These are phyloP conservation scores for Cacatua alba DNA, from an alignment of 2,113 vertebrate species.

Conservation along the genomic window DNA sequence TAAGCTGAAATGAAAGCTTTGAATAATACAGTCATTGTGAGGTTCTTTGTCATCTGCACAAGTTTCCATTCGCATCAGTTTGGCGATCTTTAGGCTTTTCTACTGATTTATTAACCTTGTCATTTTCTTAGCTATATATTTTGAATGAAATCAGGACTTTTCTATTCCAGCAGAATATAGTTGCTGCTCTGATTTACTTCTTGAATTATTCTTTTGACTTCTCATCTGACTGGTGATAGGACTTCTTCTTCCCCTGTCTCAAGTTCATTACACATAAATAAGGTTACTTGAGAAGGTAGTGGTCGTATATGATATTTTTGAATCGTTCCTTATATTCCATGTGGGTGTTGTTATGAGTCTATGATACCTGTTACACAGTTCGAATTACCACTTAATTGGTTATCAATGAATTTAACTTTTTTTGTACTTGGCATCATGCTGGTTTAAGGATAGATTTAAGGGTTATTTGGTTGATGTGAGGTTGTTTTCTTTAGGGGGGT, in stretches of 20 bases:
- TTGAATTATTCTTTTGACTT: background rate
- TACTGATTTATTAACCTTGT: background rate
- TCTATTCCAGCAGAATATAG: background rate
- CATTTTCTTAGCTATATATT: background rate
- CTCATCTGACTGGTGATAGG: background rate
- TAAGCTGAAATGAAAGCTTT: constrained; percentile 8
- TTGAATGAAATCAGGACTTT: background rate
- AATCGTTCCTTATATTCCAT: background rate
- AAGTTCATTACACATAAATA: background rate
- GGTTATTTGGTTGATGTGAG: background rate
- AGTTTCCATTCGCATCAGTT: constrained; percentile 2
- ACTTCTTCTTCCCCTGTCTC: background rate
- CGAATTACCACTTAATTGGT: background rate
- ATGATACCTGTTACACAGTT: rapidly evolving
- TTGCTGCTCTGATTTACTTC: background rate
- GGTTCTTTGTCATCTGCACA: background rate
- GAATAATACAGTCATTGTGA: background rate
- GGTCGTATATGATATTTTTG: background rate
- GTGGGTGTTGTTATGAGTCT: background rate
- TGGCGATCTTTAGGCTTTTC: background rate
- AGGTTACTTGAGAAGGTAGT: background rate
- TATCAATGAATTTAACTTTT: background rate
- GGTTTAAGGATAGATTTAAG: background rate
- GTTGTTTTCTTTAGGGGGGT: too few relatives aligned
- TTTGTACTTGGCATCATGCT: background rate